These are phyloP conservation scores for Triplophysa bombifrons DNA, from an alignment of 2,797 vertebrate genomes.

Conservation along the genomic window DNA sequence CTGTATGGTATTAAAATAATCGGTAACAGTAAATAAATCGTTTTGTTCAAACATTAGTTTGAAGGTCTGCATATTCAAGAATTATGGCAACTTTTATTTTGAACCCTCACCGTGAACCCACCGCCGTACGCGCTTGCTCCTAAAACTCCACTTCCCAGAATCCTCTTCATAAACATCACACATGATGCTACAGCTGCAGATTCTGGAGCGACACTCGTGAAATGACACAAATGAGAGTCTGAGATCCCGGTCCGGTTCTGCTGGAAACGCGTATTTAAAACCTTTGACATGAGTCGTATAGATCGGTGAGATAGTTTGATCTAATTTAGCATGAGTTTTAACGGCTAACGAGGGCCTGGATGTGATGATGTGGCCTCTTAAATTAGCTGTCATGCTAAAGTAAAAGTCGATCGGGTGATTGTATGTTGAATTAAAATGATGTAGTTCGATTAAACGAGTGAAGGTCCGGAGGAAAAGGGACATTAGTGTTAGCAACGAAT, in stretches of 20 bases:
- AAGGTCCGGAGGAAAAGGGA: background rate
- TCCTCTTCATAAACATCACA: background rate
- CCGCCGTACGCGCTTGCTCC: background rate
- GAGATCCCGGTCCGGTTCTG: background rate
- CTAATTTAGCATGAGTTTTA: background rate
- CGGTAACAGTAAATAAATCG: no score
- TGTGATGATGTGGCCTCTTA: slow-evolving; percentile 18
- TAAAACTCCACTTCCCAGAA: slow-evolving; percentile 8
- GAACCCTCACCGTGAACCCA: no score
- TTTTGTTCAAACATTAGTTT: no score
- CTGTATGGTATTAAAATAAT: no score
- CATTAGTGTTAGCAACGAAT: slow-evolving; percentile 44
- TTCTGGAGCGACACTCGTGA: background rate
- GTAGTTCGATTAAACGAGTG: background rate
- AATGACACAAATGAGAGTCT: background rate
- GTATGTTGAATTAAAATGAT: background rate
- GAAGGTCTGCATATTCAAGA: no score
- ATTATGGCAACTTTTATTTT: slow-evolving; percentile 38
- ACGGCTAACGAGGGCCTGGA: background rate
- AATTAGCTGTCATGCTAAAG: slow-evolving; percentile 13
- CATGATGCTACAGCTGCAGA: slow-evolving; percentile 20
- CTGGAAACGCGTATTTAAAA: background rate
- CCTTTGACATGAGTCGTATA: background rate
- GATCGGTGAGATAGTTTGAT: background rate
- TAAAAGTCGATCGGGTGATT: background rate